A percentile compares a stretch with the other conserved stretches of the same genome.
phyloP scores from a whole-genome alignment of 1,140 invertebrate genomes.

The Leptinotarsa texana region DNA sequence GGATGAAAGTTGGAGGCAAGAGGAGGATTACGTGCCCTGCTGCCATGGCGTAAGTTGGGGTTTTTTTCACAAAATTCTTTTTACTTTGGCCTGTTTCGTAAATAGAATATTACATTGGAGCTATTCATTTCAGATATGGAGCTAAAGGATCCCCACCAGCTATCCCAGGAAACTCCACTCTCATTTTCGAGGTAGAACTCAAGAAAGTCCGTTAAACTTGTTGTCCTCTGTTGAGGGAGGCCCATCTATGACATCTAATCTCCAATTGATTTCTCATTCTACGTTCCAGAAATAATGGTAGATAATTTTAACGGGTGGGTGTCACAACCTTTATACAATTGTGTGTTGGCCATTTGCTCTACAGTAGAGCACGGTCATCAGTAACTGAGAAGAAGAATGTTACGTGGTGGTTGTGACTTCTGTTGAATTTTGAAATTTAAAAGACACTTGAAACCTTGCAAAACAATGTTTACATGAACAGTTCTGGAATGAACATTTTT shows the following conservation, averaged over 20 bases:
- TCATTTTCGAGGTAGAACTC: conserved; percentile 88
- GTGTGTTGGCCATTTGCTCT: too few species aligned
- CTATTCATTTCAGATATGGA: conserved; percentile 71
- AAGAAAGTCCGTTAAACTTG: conserved; percentile 73
- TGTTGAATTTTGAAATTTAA: too few species aligned
- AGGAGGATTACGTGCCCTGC: conserved; percentile 83
- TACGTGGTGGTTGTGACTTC: too few species aligned
- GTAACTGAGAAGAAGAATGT: too few species aligned
- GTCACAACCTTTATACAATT: too few species aligned
- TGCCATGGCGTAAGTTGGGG: conserved; percentile 73
- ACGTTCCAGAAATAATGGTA: too few species aligned
- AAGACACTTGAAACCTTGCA: too few species aligned
- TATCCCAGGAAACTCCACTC: conserved; percentile 81
- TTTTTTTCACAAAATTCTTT: neutral
- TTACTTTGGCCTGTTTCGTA: neutral
- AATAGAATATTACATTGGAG: conserved; percentile 21
- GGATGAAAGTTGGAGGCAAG: conserved; percentile 93
- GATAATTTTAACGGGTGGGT: too few species aligned
- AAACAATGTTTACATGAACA: too few species aligned
- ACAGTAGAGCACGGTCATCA: too few species aligned
- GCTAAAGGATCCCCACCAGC: conserved; percentile 76
- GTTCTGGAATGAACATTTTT: too few species aligned
- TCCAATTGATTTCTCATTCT: too few species aligned
- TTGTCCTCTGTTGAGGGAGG: neutral
- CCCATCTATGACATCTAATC: neutral